Base-by-base conservation (phyloP, 2,888 invertebrate species). In the Pyrocoelia pectoralis region DNA sequence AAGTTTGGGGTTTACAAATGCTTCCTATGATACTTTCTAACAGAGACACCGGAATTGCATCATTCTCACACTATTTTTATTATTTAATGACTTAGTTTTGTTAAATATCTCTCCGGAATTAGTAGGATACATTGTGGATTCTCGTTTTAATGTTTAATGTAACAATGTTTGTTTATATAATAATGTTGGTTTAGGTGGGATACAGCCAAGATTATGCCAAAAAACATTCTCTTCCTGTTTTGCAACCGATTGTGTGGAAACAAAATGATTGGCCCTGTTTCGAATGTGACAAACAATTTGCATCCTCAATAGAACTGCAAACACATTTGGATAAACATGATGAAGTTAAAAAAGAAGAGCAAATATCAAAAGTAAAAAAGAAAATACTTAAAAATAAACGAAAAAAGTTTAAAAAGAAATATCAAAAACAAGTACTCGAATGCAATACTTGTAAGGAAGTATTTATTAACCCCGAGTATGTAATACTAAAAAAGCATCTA, bases 191-290 rank as follows among this genome's bases (percentile, higher is more conserved):
- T 49, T 29, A 80, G 79, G 80, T 81, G 57, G 90, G 92, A 73
- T 92, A 92, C 74, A 87, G 89, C 74, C 79, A 81, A 5, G 82
- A 85, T 56, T 92, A 92, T 79, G 91, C 91, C 0, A 81, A 82
- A 19, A 84, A 85, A 69, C 84, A 86, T 69, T 84, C 84, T 71
- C 78, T 89, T 38, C 75, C 80, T 1, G 71, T 83, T 17, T 76
- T 88, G 10, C 79, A 83, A 69, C 82, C 85, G 3, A 61, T 72
- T 52, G 57, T 65, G 13, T 75, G 76, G 57, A 77, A 78, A 55
- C 76, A 79, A 14, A 82, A 83, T 68, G 79, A 81, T 12, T 89
- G 88, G 86, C 84, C 85, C 15, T 89, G 89, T 74, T 88, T 84
- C 71, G 89, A 89, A 73, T 89, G 89, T 73, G 82, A 85, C 51